Percentiles rank a stretch among this genome's conserved stretches.
Conservation (phyloP, 2,888 invertebrate species). For the Athetis lepigone region DNA sequence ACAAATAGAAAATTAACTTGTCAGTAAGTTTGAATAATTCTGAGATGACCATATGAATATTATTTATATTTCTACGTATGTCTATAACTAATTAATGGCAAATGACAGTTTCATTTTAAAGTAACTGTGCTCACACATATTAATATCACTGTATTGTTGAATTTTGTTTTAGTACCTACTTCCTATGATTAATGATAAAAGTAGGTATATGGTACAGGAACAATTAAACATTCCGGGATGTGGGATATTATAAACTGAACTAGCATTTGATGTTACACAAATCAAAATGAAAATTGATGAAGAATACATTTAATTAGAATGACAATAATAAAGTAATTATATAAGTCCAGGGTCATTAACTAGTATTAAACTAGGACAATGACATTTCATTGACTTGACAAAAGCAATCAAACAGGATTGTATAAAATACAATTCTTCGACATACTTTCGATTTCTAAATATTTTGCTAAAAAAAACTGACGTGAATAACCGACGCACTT, state of each 20-base stretch:
- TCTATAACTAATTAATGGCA: too few species aligned
- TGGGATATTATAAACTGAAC: neutral
- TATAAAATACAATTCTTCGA: constrained; percentile 12
- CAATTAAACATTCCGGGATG: constrained; percentile 7
- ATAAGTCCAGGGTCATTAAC: constrained; percentile 78
- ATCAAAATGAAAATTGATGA: neutral
- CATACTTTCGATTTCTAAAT: constrained; percentile 50
- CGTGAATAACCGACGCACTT: constrained; percentile 70
- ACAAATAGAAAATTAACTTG: too few species aligned
- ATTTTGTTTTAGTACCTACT: neutral
- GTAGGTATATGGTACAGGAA: constrained; percentile 8
- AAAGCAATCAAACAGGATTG: constrained; percentile 58
- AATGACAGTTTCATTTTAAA: too few species aligned
- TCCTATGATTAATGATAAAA: neutral
- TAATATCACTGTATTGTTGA: neutral
- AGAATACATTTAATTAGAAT: neutral
- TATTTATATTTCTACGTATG: too few species aligned
- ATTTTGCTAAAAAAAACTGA: constrained; percentile 63
- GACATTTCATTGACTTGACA: constrained; percentile 70
- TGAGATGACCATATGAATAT: too few species aligned
- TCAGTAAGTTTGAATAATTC: too few species aligned
- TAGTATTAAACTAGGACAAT: constrained; percentile 68
- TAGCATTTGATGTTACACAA: neutral
- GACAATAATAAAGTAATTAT: constrained; percentile 70
- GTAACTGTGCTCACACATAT: neutral